These are phyloP conservation scores for Poeciliopsis retropinna DNA, from an alignment of 2,113 vertebrate genomes.

Conservation along the genomic window DNA sequence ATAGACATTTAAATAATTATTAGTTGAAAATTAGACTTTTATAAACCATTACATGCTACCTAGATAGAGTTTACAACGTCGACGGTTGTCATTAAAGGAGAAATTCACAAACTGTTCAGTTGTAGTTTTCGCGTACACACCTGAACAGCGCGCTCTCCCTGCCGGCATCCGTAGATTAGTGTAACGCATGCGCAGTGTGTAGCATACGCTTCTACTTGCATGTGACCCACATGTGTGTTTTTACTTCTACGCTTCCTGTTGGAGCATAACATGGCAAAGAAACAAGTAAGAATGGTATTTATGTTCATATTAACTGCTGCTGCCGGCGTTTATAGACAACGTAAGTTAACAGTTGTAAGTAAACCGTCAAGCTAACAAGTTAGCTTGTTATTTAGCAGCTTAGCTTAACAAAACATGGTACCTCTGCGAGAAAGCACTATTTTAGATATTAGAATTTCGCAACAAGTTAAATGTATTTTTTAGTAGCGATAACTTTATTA, in stretches of 20 bases:
- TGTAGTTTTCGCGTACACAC: not conserved
- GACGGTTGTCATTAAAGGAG: not conserved
- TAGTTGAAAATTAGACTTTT: not conserved
- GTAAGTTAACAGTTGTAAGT: not conserved
- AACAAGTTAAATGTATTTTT: not conserved
- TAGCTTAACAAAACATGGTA: not conserved
- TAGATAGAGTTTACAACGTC: not conserved
- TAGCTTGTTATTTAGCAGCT: slow-evolving; percentile 4
- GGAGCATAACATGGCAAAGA: slow-evolving; percentile 46
- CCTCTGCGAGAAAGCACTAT: not conserved
- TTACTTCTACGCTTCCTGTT: not conserved
- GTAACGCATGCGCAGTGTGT: slow-evolving; percentile 42
- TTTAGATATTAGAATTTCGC: not conserved
- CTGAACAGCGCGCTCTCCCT: fast-evolving
- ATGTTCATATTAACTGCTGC: not conserved
- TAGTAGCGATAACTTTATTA: not conserved
- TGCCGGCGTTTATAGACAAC: not conserved
- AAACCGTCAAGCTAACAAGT: not conserved
- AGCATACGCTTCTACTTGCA: slow-evolving; percentile 18
- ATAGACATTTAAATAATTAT: not conserved
- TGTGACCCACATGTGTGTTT: slow-evolving; percentile 26
- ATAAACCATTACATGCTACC: not conserved
- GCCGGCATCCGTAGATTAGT: slow-evolving; percentile 33
- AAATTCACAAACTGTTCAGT: not conserved
- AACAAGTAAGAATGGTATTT: slow-evolving; percentile 28